Evolutionary conservation across 2,113 vertebrate genomes (phyloP), one percentile per base, ranked within the genome.

Genomic region (Thryonomys swinderianus): DNA sequence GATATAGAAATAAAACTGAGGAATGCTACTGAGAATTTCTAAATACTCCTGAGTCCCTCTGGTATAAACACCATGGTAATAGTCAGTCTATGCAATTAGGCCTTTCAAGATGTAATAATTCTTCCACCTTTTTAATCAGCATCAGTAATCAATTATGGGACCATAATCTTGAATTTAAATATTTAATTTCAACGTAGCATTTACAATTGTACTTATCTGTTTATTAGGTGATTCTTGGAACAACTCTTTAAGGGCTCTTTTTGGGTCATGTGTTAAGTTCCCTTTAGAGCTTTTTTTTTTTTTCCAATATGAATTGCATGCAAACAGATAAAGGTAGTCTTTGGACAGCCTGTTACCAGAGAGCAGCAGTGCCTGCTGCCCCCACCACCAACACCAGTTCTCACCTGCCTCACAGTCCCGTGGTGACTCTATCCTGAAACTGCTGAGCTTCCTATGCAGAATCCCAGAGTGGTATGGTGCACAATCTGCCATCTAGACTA

Each of bases 101-200:
- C 8, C 17, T 74, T 88, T 91, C 27, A 48, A 53, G 20, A 34
- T 18, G 51, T 53, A 16, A 32, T 16, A 20, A 78, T 51, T 51
- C 16, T 51, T 48, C 17, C 74, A 78, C 51, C 30, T 34, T 51
- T 32, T 78, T 76, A 16, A 78, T 10, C 48, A 51, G 74, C 17
- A 78, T 34, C 45, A 78, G 30, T 53, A 78, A 51, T 51, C 20
- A 79, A 45, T 18, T 67, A 3, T 40, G 82, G 11, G 18, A 21
- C 18, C 6, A 45, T 11, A 59, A n/a, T 51, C 86, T 90, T 85
- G 5, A 87, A 88, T 95, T 94, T 57, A 64, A 73, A 66, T 76
- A 64, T 30, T 86, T 90, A 37, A 69, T 21, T 4, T 13, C 8
- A 32, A 17, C 55, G 59, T 66, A 79, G n/a, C 1, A 42, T 83